Evolutionary conservation across 2,113 vertebrate genomes (phyloP).

Genomic region (Illadopsis cleaveri): DNA sequence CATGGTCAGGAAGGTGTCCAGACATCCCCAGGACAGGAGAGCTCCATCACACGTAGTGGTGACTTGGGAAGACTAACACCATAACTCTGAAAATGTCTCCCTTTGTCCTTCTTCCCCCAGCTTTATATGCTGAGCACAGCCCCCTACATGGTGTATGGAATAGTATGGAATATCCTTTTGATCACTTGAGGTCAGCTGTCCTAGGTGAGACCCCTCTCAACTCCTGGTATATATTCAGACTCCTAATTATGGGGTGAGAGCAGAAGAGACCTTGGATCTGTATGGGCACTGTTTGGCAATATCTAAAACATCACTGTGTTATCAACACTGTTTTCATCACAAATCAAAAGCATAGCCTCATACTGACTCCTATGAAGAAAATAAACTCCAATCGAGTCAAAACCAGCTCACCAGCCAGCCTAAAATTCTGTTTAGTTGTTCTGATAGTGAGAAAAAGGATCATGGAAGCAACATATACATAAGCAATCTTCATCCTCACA

Average conservation of each 20-base stretch:
- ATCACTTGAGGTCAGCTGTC: background rate
- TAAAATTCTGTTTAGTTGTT: background rate
- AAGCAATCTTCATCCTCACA: background rate
- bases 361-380: background rate
- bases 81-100: background rate
- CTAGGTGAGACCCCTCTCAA: background rate
- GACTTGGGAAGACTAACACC: background rate
- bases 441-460: background rate
- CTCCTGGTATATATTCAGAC: background rate
- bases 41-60: accelerated
- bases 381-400: background rate
- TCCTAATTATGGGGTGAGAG: background rate
- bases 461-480: accelerated
- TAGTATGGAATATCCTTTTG: background rate
- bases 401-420: background rate
- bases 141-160: background rate
- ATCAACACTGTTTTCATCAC: background rate
- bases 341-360: background rate
- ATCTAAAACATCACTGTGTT: background rate
- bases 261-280: background rate
- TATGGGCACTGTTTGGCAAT: background rate
- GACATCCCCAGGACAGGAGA: background rate
- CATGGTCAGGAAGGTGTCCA: background rate
- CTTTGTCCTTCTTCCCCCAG: background rate
- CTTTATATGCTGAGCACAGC: background rate